Evolutionary conservation across 2,797 vertebrate genomes (phyloP), one percentile per base, ranked within the genome.

Genomic region (Lagodon rhomboides): DNA sequence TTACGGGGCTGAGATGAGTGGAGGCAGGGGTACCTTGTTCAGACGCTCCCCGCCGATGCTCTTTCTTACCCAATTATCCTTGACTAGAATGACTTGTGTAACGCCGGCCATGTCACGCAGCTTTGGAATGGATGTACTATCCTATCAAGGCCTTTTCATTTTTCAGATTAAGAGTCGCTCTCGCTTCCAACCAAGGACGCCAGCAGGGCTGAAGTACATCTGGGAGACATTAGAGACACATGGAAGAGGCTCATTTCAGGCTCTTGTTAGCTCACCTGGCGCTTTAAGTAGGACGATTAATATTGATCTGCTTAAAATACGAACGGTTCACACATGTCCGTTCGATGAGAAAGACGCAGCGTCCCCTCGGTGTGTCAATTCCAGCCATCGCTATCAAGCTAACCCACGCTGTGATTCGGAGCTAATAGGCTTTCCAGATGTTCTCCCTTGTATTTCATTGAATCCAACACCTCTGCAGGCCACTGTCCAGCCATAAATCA

Each of bases 381-480:
- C 86, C 79, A 77, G 88, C 88, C 86, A 43, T 80, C 71, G 53
- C 85, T 87, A 94, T 96, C 94, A 93, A 94, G 91, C 78, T 73
- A 90, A 90, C 90, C 84, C 74, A 85, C 89, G 87, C 93, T 89
- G 89, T 90, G 94, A 96, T 93, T 91, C 63, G 84, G 66, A 75
- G 72, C 80, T 89, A 91, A 96, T 93, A 87, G 77, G 9, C 80
- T 95, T 95, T 91, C 93, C 95, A 96, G 95, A 96, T 96, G 95
- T 94, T 94, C 78, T 86, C 63, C 86, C 86, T 88, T 93, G 80
- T 87, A 89, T 89, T 93, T 92, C 87, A 91, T 90, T 92, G 91
- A 94, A 91, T 89, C 91, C 93, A 94, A 93, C 94, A 95, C 94
- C 94, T 95, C 93, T 92, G 89, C 89, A 91, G 90, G 91, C 93